A percentile compares a stretch with the other conserved stretches of the same genome.
These are phyloP conservation scores for Hirudo medicinalis DNA, from an alignment of 1,140 invertebrate genomes.

Conservation along the genomic window DNA sequence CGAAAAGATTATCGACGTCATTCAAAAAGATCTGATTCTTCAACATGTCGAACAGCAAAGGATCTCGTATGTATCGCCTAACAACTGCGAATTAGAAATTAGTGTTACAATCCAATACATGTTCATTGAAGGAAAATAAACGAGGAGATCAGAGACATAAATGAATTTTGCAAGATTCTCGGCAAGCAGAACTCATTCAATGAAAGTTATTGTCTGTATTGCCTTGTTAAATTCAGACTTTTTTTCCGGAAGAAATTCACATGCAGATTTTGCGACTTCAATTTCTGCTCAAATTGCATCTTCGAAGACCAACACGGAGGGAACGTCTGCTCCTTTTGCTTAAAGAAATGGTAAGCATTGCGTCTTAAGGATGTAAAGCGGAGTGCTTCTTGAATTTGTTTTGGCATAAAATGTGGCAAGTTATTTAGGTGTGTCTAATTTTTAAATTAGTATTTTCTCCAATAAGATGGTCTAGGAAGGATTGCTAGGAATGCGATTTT, in stretches of 20 bases:
- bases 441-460: too few species aligned
- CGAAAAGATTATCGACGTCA: conserved; percentile 1
- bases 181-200: conserved; percentile 5
- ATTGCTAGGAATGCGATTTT: too few species aligned
- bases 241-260: conserved; percentile 1
- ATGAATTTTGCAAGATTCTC: conserved; percentile 4
- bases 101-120: background rate
- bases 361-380: too few species aligned
- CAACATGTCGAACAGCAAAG: conserved; percentile 10
- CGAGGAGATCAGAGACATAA: background rate
- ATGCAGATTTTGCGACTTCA: background rate
- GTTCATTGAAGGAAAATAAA: conserved; percentile 4
- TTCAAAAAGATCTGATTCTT: conserved; percentile 2
- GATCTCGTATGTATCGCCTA: background rate
- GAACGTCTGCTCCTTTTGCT: conserved; percentile 1
- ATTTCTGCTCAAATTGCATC: conserved; percentile 3
- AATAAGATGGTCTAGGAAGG: too few species aligned
- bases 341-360: conserved; percentile 6
- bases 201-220: conserved; percentile 3
- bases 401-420: too few species aligned
- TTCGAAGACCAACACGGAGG: background rate
- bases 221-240: conserved; percentile 1
- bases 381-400: too few species aligned
- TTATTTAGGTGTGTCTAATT: too few species aligned
- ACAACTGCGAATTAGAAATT: too few species aligned